Percentiles rank a stretch among this genome's conserved stretches.
phyloP scores from a whole-genome alignment of 2,797 vertebrate species.

The Ctenopoma multispine region DNA sequence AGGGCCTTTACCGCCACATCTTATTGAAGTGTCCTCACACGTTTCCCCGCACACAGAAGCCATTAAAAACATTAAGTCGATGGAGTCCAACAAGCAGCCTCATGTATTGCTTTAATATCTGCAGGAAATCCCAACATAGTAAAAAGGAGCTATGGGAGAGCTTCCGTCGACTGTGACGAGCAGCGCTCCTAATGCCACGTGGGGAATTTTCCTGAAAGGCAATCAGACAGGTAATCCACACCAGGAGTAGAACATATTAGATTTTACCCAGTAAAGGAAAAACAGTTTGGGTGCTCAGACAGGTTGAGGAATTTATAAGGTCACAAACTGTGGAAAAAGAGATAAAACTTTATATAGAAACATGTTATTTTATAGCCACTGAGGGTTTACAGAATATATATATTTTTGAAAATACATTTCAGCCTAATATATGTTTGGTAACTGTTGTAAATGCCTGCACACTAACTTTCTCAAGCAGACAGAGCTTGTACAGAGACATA shows the following conservation, averaged over 20 bases:
- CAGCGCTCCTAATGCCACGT: conserved; percentile 55
- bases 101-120: conserved; percentile 64
- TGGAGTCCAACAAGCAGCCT: conserved; percentile 63
- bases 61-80: conserved; percentile 67
- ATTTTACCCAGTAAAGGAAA: conserved; percentile 17
- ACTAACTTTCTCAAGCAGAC: conserved; percentile 22
- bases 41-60: conserved; percentile 4
- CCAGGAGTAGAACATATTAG: conserved; percentile 37
- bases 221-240: conserved; percentile 70
- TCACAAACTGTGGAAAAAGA: conserved; percentile 10
- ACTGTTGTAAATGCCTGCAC: conserved; percentile 43
- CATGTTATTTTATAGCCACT: conserved; percentile 11
- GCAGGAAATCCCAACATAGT: conserved; percentile 53
- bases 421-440: conserved; percentile 29
- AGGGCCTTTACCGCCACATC: conserved; percentile 36
- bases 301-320: conserved; percentile 16
- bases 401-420: conserved; percentile 30
- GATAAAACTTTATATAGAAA: conserved; percentile 1
- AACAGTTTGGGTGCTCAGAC: neutral
- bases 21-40: conserved; percentile 39
- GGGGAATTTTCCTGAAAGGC: conserved; percentile 66
- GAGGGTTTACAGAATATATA: neutral
- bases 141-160: conserved; percentile 54
- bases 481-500: conserved; percentile 35
- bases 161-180: conserved; percentile 55